Base-by-base conservation (phyloP, 2,888 invertebrate species). In the Campoplex capitator region DNA sequence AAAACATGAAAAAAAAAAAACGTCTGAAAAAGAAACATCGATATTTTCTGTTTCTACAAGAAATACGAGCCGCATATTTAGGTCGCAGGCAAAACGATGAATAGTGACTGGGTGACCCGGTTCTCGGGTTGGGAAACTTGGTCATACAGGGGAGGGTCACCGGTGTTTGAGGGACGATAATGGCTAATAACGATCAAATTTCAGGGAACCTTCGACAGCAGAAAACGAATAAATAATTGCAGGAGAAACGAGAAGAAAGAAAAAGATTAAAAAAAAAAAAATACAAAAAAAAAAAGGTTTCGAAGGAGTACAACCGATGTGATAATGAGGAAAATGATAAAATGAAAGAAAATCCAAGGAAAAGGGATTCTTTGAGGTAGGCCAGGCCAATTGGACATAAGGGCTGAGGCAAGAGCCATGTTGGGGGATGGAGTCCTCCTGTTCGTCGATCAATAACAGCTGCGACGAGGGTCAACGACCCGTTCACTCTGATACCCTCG, bases 401-500 rank as follows among this genome's bases (percentile, higher is more conserved):
- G 89, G 88, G 89, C 86, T 86, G 89, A 91, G 62, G 89, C 91
- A 91, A 90, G 76, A 71, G 77, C 76, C 89, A 92, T 92, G 92
- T 92, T 92, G 91, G 62, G 62, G 62, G 62, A 92, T 90, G 32
- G 92, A 77, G 83, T 71, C 77, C 76, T 93, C 92, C 92, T 79
- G 84, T 67, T 92, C 91, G 85, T 85, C 94, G 93, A 94, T 94
- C 94, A 94, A 94, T 94, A 94, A 94, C 93, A 94, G 94, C 93
- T 94, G 93, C 93, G 92, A 89, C 92, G 90, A 91, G 88, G 93
- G 93, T 93, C 93, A 90, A 92, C 90, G 93, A 93, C 92, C 87
- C 84, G 84, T 79, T 84, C 76, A 58, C 82, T 84, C 86, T 90
- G 71, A 56, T 82, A 84, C 82, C 91, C 90, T 90, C 86, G 88